phyloP scores from a whole-genome alignment of 2,888 invertebrate genomes.

The Lithophane ornitopus region DNA sequence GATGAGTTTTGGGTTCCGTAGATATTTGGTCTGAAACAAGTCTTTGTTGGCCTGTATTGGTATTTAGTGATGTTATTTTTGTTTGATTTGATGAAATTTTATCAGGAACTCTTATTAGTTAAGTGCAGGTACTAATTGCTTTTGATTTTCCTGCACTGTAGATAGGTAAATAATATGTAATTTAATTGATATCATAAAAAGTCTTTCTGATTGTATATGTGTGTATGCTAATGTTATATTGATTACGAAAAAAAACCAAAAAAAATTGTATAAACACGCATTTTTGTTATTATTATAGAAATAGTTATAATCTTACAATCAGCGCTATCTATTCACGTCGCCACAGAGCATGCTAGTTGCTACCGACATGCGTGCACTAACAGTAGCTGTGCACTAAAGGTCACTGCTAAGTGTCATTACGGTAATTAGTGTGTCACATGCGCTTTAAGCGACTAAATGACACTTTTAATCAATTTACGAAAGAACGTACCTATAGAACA shows the following conservation, averaged over 20 bases:
- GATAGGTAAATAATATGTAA: too few species aligned
- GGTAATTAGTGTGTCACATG: conserved; percentile 30
- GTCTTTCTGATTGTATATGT: too few species aligned
- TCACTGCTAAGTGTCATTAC: conserved; percentile 36
- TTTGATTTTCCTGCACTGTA: background rate
- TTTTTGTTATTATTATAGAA: conserved; percentile 12
- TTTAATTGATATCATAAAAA: too few species aligned
- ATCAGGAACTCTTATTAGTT: too few species aligned
- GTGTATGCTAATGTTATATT: too few species aligned
- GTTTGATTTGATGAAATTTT: background rate
- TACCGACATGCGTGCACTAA: conserved; percentile 28
- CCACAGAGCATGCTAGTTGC: conserved; percentile 1
- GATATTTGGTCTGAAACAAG: background rate
- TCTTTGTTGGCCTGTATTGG: background rate
- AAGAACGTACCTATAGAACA: background rate
- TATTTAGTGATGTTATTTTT: background rate
- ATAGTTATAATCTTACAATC: background rate
- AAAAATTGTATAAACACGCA: too few species aligned
- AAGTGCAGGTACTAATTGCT: background rate
- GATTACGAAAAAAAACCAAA: too few species aligned
- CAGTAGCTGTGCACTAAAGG: conserved; percentile 37
- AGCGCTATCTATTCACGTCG: background rate
- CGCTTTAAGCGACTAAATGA: conserved; percentile 7
- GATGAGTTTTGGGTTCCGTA: background rate
- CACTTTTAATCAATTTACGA: conserved; percentile 33